Evolutionary conservation across 2,113 vertebrate genomes (phyloP).

Genomic region (Orthonyx spaldingii): DNA sequence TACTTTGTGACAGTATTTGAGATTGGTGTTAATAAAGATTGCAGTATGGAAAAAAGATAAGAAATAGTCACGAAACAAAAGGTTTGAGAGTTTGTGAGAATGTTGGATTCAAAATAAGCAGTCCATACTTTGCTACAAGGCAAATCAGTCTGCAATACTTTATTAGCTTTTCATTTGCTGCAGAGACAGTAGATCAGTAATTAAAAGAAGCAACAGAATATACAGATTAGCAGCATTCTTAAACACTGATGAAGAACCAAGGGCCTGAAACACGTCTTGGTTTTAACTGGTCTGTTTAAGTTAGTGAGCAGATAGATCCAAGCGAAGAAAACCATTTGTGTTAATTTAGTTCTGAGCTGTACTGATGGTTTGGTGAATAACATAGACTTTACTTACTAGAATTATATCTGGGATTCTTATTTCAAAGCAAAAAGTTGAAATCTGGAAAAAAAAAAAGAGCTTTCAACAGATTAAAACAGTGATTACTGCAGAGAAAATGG

Average conservation of each 20-base stretch:
- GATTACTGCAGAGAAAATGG: background rate
- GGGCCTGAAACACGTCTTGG: background rate
- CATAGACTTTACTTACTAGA: background rate
- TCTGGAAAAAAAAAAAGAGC: background rate
- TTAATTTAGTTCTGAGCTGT: background rate
- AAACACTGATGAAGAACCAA: background rate
- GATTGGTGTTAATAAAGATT: background rate
- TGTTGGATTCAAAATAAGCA: background rate
- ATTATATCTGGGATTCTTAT: background rate
- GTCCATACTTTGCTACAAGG: background rate
- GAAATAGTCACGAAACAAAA: background rate
- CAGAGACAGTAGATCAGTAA: background rate
- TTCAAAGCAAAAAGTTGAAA: background rate
- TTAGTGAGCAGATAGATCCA: background rate
- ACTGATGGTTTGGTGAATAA: background rate
- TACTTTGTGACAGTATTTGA: background rate
- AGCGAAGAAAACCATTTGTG: background rate
- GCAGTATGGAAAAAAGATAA: background rate
- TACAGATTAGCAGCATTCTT: background rate
- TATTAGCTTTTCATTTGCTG: background rate
- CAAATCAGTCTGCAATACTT: background rate
- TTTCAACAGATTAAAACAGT: background rate
- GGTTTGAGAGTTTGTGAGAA: background rate
- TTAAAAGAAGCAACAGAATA: background rate
- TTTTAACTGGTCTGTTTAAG: background rate